phyloP scores from a whole-genome alignment of 2,888 invertebrate species.

The Rhodophaea formosa region DNA sequence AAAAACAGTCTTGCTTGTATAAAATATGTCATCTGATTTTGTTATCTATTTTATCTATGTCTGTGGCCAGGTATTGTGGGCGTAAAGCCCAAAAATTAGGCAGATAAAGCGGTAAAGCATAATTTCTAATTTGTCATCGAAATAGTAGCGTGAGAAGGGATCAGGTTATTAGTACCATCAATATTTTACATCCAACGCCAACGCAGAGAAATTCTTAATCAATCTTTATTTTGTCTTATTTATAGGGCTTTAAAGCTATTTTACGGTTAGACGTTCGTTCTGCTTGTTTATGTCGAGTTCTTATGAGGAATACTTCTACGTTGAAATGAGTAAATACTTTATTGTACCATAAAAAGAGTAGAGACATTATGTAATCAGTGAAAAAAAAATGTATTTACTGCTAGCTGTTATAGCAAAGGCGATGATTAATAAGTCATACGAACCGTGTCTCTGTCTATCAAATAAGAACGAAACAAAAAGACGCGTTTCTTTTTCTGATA shows the following conservation, averaged over 20 bases:
- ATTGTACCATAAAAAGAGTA: too few relatives aligned
- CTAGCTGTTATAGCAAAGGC: too few relatives aligned
- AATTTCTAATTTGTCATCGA: constrained; percentile 11
- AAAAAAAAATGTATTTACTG: too few relatives aligned
- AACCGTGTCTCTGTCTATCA: too few relatives aligned
- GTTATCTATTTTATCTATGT: not conserved
- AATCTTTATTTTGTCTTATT: not conserved
- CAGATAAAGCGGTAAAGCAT: constrained; percentile 2
- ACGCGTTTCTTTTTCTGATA: too few relatives aligned
- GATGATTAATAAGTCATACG: too few relatives aligned
- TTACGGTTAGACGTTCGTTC: not conserved
- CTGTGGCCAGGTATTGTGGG: not conserved
- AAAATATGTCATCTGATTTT: too few relatives aligned
- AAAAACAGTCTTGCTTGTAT: too few relatives aligned
- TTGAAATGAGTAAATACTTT: not conserved
- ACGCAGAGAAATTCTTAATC: constrained; percentile 6
- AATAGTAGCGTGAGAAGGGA: constrained; percentile 6
- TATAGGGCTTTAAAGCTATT: constrained; percentile 1
- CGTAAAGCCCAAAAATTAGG: constrained; percentile 3
- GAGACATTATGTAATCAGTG: too few relatives aligned
- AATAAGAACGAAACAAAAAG: too few relatives aligned
- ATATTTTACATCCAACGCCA: constrained; percentile 4
- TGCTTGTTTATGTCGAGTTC: not conserved
- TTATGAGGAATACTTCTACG: not conserved
- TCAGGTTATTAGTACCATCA: constrained; percentile 5